Evolutionary conservation across 2,888 invertebrate species (phyloP), one percentile per base, ranked within the genome.

Genomic region (Zhuqinia jingwanae): DNA sequence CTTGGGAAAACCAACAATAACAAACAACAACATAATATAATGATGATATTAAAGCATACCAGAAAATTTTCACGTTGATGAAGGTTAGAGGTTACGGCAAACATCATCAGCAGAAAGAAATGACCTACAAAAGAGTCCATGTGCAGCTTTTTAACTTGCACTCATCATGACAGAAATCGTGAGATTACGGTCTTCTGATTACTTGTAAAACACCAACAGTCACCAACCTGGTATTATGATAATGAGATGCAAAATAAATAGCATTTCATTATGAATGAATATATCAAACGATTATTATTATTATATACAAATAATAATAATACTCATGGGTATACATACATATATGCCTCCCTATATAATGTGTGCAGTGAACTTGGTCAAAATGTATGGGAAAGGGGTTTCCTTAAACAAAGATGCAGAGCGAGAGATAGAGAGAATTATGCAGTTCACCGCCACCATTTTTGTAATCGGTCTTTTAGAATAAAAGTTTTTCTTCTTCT

Each of bases 211-310:
- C 80, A 70, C 45, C 80, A 70, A 25, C 47, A 73, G 50, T 50
- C 75, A 75, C 11, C 25, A 75, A 75, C 75, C 50, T 27, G 75
- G 70, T 20, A 65, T 68, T 56, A 56, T 53, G 53, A 75, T 81
- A 81, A 81, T 81, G 58, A 79, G 58, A 81, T 73, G 73, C 81
- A 81, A 81, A n/a, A 73, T 73, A 80, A 65, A 81, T 73, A 68
- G 36, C 80, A 20, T 68, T 80, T 80, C 45, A 68, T 80, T 68
- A 63, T 53, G 36, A 6, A 8, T 36, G 75, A 75, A 75, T 75
- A n/a, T n/a, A 75, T 53, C 27, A 79, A 80, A 80, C 73, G 81
- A 80, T 56, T 25, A n/a, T n/a, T n/a, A n/a, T n/a, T n/a, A n/a
- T n/a, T n/a, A n/a, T n/a, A n/a, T n/a, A n/a, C n/a, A n/a, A n/a